Evolutionary conservation across 2,888 invertebrate genomes (phyloP), one percentile per base, ranked within the genome.

Genomic region (Papilio demoleus): DNA sequence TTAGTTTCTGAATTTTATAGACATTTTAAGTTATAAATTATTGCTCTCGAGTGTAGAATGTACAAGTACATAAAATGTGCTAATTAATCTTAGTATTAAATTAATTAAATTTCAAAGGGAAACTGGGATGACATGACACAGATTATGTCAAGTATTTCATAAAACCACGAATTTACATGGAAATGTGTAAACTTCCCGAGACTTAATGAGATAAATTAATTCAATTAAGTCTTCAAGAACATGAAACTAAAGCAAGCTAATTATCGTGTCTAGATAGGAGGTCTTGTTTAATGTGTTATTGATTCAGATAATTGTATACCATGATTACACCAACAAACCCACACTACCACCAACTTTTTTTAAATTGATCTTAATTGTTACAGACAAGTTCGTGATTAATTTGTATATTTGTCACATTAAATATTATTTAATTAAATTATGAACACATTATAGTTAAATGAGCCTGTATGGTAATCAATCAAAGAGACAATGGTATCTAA

Each of bases 401-500:
- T 60, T 60, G 22, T 11, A 24, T 40, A n/a, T 11, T n/a, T 17
- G 34, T 17, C 17, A 9, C n/a, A n/a, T 9, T 24, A 17, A 61
- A 24, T 42, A 19, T 63, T 22, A 11, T 40, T 62, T 27, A 27
- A 19, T 45, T 50, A 42, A 36, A 14, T 61, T 22, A 59, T 38
- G 59, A 1, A 62, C 6, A 31, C 12, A 4, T 22, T 60, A 24
- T 50, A 61, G 38, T 40, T 70, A 62, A 58, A 64, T 60, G 17
- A 65, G 40, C 73, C 70, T 70, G 63, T 72, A 64, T 36, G 62
- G 24, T 65, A 36, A 76, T 76, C 73, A 58, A 77, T 75, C 74
- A 72, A 59, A 58, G n/a, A 68, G 65, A 73, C 70, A 73, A 71
- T 73, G 68, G 62, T 58, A 56, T 68, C 67, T 70, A 69, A 71